A percentile compares a stretch with the other conserved stretches of the same genome.
Conservation (phyloP, 1,140 invertebrate species). For the Anastatus disparis region DNA sequence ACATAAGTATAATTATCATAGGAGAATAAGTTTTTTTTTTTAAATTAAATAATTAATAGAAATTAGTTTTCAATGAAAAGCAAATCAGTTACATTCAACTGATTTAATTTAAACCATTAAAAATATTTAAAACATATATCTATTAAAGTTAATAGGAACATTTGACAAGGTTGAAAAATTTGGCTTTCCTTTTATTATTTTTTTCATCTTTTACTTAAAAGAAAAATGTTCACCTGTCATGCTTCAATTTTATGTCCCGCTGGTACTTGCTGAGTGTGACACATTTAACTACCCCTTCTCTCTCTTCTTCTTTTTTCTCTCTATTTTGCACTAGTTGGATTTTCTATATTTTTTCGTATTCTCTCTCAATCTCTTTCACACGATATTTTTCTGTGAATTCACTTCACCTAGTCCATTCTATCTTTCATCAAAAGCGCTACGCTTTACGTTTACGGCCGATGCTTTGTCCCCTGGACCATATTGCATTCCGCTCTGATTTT, state of each 20-base stretch:
- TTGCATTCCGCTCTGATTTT: background rate
- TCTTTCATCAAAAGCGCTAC: conserved; percentile 8
- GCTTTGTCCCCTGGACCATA: background rate
- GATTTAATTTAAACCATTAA: too few species aligned
- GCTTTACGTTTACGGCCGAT: too few species aligned
- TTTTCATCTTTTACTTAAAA: background rate
- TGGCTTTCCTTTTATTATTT: too few species aligned
- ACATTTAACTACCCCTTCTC: background rate
- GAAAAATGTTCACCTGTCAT: conserved; percentile 14
- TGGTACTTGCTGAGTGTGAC: conserved; percentile 20
- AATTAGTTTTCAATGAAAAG: background rate
- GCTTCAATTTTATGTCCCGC: conserved; percentile 10
- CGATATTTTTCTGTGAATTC: conserved; percentile 8
- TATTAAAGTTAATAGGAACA: background rate
- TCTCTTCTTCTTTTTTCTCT: background rate
- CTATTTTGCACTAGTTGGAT: too few species aligned
- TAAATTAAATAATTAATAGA: background rate
- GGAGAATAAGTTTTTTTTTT: too few species aligned
- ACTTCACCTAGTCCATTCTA: conserved; percentile 9
- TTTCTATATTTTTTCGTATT: too few species aligned
- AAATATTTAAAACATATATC: too few species aligned
- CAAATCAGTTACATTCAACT: background rate
- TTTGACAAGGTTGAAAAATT: conserved; percentile 7
- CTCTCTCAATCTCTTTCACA: too few species aligned
- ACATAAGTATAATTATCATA: too few species aligned